Evolutionary conservation across 2,888 invertebrate genomes (phyloP).

Genomic region (Gymnocheta viridis): DNA sequence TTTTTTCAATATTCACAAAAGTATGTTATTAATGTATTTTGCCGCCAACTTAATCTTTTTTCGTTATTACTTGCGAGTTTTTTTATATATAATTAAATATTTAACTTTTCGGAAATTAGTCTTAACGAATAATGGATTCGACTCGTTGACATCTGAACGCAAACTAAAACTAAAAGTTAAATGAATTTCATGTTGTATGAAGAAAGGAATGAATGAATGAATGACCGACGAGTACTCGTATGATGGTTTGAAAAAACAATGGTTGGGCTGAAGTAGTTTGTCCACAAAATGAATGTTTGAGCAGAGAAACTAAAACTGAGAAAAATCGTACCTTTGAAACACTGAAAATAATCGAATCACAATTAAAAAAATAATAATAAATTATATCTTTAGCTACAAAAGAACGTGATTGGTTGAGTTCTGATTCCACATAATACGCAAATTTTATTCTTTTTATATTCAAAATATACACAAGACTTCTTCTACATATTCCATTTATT

Average conservation of each 20-base stretch:
- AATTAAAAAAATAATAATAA: neutral
- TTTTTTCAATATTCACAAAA: neutral
- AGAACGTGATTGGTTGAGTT: no score
- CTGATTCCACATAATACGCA: no score
- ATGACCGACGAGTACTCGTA: neutral
- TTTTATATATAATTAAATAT: no score
- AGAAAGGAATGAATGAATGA: slow-evolving; percentile 31
- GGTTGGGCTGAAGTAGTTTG: slow-evolving; percentile 72
- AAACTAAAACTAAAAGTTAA: slow-evolving; percentile 61
- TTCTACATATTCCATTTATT: no score
- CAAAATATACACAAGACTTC: no score
- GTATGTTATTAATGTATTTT: neutral
- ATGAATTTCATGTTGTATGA: slow-evolving; percentile 26
- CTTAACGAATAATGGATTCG: slow-evolving; percentile 21
- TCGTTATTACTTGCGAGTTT: neutral
- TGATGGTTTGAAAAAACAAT: slow-evolving; percentile 14
- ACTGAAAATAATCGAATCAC: neutral
- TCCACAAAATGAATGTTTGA: slow-evolving; percentile 67
- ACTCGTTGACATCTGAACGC: slow-evolving; percentile 64
- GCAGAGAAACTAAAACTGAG: slow-evolving; percentile 3
- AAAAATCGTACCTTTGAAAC: neutral
- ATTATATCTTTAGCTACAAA: no score
- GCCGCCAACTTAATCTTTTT: neutral
- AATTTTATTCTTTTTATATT: no score
- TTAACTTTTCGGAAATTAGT: neutral